phyloP scores from a whole-genome alignment of 2,888 invertebrate species.

The Dorcus hopei region DNA sequence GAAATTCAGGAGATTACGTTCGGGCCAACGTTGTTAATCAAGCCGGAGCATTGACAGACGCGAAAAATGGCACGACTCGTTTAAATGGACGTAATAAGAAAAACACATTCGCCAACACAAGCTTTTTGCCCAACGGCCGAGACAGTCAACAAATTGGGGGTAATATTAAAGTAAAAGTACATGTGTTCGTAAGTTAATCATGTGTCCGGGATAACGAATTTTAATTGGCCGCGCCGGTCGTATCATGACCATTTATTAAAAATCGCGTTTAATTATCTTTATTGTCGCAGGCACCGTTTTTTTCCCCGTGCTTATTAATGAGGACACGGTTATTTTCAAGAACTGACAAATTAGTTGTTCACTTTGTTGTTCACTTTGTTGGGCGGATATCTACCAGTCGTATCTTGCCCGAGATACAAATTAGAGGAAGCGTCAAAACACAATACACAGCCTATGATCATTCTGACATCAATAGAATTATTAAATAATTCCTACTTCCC shows the following conservation, averaged over 20 bases:
- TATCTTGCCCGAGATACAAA: too few relatives aligned
- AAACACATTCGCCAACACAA: slow-evolving; percentile 1
- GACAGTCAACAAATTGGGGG: slow-evolving; percentile 26
- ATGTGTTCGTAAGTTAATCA: slow-evolving; percentile 25
- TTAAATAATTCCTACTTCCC: too few relatives aligned
- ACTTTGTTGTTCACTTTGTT: too few relatives aligned
- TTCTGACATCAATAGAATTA: too few relatives aligned
- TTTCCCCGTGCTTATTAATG: too few relatives aligned
- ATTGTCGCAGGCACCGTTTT: neutral
- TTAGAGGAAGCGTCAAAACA: too few relatives aligned
- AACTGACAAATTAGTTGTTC: too few relatives aligned
- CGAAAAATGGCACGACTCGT: slow-evolving; percentile 7
- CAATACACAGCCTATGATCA: too few relatives aligned
- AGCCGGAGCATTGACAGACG: slow-evolving; percentile 6
- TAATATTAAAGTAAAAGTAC: slow-evolving; percentile 26
- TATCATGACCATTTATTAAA: slow-evolving; percentile 9
- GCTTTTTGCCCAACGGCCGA: neutral
- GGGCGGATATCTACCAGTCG: too few relatives aligned
- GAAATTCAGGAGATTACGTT: neutral
- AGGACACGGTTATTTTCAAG: too few relatives aligned
- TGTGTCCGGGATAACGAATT: slow-evolving; percentile 13
- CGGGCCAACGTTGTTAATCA: slow-evolving; percentile 1
- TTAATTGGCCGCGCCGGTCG: slow-evolving; percentile 14
- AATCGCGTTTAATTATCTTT: slow-evolving; percentile 9
- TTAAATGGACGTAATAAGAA: slow-evolving; percentile 9